phyloP scores from a whole-genome alignment of 2,888 invertebrate genomes.

The Macrosoma leucophasiata region DNA sequence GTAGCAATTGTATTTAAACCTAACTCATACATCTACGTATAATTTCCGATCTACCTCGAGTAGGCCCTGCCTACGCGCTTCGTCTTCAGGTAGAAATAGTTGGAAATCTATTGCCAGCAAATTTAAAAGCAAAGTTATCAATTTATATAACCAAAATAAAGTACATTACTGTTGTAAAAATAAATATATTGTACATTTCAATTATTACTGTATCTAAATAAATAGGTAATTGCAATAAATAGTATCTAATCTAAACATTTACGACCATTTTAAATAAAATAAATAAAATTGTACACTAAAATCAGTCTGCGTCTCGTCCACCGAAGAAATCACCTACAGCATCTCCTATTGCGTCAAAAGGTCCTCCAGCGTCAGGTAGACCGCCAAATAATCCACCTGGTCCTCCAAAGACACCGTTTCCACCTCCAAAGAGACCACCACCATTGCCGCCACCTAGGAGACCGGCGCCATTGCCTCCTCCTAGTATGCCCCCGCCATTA shows the following conservation, averaged over 20 bases:
- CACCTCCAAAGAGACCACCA: slow-evolving; percentile 28
- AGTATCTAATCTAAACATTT: slow-evolving; percentile 7
- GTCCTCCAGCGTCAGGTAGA: slow-evolving; percentile 43
- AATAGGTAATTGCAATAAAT: slow-evolving; percentile 1
- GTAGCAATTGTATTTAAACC: no score
- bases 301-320: slow-evolving; percentile 31
- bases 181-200: no score
- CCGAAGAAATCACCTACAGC: slow-evolving; percentile 58
- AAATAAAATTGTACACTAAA: slow-evolving; percentile 8
- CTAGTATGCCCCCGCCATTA: slow-evolving; percentile 27
- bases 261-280: slow-evolving; percentile 22
- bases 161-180: neutral
- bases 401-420: slow-evolving; percentile 26
- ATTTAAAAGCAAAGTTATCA: no score
- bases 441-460: slow-evolving; percentile 29
- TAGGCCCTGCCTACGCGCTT: no score
- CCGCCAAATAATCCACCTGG: slow-evolving; percentile 22
- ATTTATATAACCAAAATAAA: neutral
- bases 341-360: slow-evolving; percentile 56
- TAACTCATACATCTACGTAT: no score
- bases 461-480: slow-evolving; percentile 27
- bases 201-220: no score
- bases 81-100: no score
- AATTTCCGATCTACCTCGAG: no score
- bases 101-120: no score